Evolutionary conservation across 2,797 vertebrate genomes (phyloP), one percentile per base, ranked within the genome.

Genomic region (Mormyrus hasselquistii): DNA sequence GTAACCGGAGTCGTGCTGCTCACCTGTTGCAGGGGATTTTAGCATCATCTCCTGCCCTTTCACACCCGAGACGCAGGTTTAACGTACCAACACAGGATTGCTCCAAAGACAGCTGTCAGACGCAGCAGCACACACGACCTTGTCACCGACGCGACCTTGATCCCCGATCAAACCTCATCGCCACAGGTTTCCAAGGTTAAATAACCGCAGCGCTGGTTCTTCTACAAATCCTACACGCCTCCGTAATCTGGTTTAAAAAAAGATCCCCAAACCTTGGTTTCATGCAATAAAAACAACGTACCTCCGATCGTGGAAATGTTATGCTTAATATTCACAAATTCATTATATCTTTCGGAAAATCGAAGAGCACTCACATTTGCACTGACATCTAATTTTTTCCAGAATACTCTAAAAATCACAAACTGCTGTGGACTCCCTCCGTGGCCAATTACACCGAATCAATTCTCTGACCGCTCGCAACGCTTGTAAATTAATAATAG

Each of bases 391-490:
- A 96, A 96, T 29, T 96, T 96, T 96, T 95, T 95, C 95, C 94
- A 96, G 95, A 95, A 93, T 91, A 94, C 93, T 95, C 93, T 94
- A 86, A 94, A 96, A 96, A 95, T 94, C 96, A 96, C 96, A 96
- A 96, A 96, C 96, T 96, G 95, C 95, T 92, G 93, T 90, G 92
- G 95, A 96, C 95, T 96, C 96, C 96, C 96, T 95, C 89, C 93
- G 96, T 95, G 95, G 94, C 96, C 96, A 96, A 96, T 96, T 96
- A 96, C 94, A 94, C 93, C 91, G 95, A 95, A 96, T 96, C 96
- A 96, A 95, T 95, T 95, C 93, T 94, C 95, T 96, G 96, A 96
- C 96, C 96, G 95, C 94, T 94, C 90, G 93, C 95, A 96, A 95
- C 92, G 93, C 94, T 95, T 94, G 94, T 96, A 95, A 96, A 96